A percentile compares a stretch with the other conserved stretches of the same genome.
phyloP scores from a whole-genome alignment of 2,113 vertebrate genomes.

The Myanophis thanlyinensis region DNA sequence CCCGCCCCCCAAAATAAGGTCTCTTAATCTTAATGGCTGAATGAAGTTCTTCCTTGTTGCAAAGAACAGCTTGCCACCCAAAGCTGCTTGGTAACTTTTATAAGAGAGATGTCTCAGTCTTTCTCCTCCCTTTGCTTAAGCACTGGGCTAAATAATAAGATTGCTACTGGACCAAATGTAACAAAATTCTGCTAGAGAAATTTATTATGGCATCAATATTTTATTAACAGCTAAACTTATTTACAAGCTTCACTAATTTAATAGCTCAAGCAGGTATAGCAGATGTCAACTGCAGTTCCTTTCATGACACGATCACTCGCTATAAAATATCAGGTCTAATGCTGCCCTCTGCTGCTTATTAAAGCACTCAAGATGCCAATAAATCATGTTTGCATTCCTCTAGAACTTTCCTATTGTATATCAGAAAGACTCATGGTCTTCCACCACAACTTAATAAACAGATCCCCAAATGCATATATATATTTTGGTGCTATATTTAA shows the following conservation, averaged over 20 bases:
- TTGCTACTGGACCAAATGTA: accelerated
- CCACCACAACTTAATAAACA: background rate
- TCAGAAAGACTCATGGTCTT: background rate
- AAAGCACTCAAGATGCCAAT: background rate
- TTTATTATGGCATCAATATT: background rate
- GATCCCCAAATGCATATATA: background rate
- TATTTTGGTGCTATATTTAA: background rate
- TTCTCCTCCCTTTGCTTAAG: background rate
- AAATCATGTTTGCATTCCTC: background rate
- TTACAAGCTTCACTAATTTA: constrained; percentile 6
- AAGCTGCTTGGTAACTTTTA: background rate
- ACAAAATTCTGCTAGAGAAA: background rate
- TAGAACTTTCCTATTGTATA: background rate
- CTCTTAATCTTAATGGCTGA: background rate
- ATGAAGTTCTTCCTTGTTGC: background rate
- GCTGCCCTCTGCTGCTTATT: constrained; percentile 57
- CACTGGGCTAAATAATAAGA: background rate
- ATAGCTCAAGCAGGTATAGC: background rate
- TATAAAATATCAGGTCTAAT: background rate
- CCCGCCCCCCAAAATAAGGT: background rate
- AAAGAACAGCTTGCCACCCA: background rate
- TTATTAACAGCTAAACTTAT: background rate
- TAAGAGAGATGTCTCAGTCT: background rate
- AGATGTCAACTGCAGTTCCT: accelerated
- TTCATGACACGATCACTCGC: accelerated